phyloP scores from a whole-genome alignment of 2,888 invertebrate species.

The Hydrotaea diabolus region DNA sequence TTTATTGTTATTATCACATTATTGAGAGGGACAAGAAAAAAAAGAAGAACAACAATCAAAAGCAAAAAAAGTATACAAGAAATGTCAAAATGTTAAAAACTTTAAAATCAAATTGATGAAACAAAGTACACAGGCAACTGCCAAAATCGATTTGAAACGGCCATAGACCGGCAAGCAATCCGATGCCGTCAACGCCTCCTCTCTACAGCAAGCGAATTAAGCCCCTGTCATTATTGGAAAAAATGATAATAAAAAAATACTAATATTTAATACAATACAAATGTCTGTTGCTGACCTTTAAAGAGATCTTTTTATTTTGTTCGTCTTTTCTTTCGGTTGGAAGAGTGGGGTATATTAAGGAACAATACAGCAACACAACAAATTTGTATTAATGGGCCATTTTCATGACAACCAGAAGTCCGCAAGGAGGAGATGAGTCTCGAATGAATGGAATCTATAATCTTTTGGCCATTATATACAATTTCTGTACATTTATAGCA shows the following conservation, averaged over 20 bases:
- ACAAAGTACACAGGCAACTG: background rate
- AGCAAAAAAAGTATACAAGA: no score
- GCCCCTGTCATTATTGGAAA: background rate
- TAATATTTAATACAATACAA: slow-evolving; percentile 20
- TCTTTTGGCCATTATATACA: background rate
- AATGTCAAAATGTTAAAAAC: slow-evolving; percentile 39
- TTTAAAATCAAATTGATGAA: slow-evolving; percentile 21
- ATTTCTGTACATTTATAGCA: background rate
- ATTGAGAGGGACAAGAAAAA: background rate
- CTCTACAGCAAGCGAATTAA: background rate
- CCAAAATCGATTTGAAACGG: no score
- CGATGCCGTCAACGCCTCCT: no score
- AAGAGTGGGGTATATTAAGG: slow-evolving; percentile 9
- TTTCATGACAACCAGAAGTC: background rate
- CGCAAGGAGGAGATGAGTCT: background rate
- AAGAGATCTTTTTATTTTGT: background rate
- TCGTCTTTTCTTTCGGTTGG: no score
- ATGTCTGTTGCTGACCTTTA: slow-evolving; percentile 42
- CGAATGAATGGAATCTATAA: background rate
- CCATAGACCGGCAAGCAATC: no score
- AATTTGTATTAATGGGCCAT: slow-evolving; percentile 2
- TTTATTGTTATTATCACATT: slow-evolving; percentile 29
- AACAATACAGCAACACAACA: background rate
- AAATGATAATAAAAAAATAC: slow-evolving; percentile 21
- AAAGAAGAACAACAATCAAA: background rate